phyloP scores from a whole-genome alignment of 2,888 invertebrate species.

The Prionchulus punctatus region DNA sequence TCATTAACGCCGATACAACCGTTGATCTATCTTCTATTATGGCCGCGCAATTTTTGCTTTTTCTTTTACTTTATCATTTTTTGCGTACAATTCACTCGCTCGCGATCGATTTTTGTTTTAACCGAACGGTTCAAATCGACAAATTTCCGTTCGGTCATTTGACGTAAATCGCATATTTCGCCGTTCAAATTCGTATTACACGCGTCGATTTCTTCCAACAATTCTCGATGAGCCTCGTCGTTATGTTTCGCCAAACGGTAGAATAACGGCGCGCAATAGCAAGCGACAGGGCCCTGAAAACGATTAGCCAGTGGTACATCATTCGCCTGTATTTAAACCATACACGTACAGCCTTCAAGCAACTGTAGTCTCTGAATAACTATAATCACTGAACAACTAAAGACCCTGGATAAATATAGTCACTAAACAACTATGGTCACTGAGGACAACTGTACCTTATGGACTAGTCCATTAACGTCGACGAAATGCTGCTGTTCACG shows the following conservation, averaged over 20 bases:
- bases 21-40: too few relatives aligned
- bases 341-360: too few relatives aligned
- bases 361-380: too few relatives aligned
- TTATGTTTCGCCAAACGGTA: constrained; percentile 62
- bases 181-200: constrained; percentile 62
- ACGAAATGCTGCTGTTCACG: constrained; percentile 83
- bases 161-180: constrained; percentile 60
- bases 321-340: too few relatives aligned
- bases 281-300: constrained; percentile 64
- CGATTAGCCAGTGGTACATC: too few relatives aligned
- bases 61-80: background rate
- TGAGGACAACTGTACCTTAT: constrained; percentile 46
- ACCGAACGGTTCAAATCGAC: constrained; percentile 8
- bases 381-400: too few relatives aligned
- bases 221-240: constrained; percentile 59
- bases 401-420: too few relatives aligned
- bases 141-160: constrained; percentile 35
- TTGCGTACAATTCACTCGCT: background rate
- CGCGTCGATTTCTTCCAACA: constrained; percentile 58
- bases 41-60: too few relatives aligned
- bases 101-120: background rate
- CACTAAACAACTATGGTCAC: too few relatives aligned
- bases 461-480: constrained; percentile 80
- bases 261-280: constrained; percentile 79
- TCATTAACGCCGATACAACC: too few relatives aligned